phyloP scores from a whole-genome alignment of 35 echinoderm and acorn worm species.

The Hemicentrotus pulcherrimus region DNA sequence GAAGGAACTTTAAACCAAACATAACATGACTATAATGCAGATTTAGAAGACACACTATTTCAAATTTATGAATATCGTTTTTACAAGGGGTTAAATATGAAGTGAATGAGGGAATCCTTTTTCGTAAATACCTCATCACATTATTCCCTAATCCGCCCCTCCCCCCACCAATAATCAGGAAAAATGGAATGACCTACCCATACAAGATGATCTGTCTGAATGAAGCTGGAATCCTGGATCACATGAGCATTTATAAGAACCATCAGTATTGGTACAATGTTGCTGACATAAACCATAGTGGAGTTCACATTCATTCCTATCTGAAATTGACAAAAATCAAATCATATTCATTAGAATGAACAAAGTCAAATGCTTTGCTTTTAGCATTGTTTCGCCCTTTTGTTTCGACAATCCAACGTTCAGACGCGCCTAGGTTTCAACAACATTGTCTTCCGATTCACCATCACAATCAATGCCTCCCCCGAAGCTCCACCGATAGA shows the following conservation, averaged over 20 bases:
- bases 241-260: conserved; percentile 71
- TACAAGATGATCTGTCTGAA: conserved; percentile 57
- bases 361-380: not conserved
- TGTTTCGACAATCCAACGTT: not conserved
- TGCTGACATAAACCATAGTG: conserved; percentile 62
- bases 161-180: not conserved
- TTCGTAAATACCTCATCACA: not conserved
- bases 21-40: no score
- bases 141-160: not conserved
- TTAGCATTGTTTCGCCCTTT: not conserved
- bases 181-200: conserved; percentile 60
- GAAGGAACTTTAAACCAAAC: no score
- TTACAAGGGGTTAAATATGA: no score
- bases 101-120: no score
- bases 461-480: not conserved
- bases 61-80: no score
- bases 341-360: not conserved
- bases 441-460: not conserved
- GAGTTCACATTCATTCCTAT: conserved; percentile 71
- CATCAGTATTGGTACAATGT: conserved; percentile 62
- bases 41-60: no score
- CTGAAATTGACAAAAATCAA: not conserved
- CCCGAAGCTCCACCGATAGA: no score
- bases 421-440: not conserved
- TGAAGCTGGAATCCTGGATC: conserved; percentile 69